A percentile compares a stretch with the other conserved stretches of the same genome.
Evolutionary conservation across 2,797 vertebrate species (phyloP).

Genomic region (Trichosurus vulpecula): DNA sequence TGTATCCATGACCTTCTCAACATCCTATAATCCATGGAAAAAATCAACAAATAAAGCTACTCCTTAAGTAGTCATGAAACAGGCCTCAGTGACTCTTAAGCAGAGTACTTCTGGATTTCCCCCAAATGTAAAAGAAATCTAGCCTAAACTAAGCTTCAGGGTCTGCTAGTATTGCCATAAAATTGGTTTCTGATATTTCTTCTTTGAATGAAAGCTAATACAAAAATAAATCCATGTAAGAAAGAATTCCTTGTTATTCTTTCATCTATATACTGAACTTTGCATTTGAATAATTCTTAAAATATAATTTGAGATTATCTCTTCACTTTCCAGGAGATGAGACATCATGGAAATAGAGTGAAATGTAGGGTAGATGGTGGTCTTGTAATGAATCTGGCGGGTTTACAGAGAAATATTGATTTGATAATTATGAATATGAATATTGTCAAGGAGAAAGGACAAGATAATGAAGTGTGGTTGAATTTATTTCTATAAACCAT

Average conservation of each 20-base stretch:
- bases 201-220: constrained; percentile 53
- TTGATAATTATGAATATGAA: not conserved
- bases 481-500: too few species aligned
- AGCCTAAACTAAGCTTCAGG: not conserved
- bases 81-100: constrained; percentile 59
- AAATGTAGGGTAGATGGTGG: not conserved
- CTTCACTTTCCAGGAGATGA: constrained; percentile 40
- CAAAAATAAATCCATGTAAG: constrained; percentile 53
- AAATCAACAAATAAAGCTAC: constrained; percentile 41
- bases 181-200: constrained; percentile 70
- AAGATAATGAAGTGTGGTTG: too few species aligned
- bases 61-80: constrained; percentile 31
- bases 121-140: constrained; percentile 38
- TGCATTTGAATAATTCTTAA: constrained; percentile 55
- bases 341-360: constrained; percentile 45
- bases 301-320: not conserved
- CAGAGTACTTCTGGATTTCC: constrained; percentile 53
- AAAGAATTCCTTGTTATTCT: constrained; percentile 75
- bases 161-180: constrained; percentile 39
- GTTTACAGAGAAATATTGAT: not conserved
- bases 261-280: constrained; percentile 73
- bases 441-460: not conserved
- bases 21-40: not conserved
- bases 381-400: constrained; percentile 25
- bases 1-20: not conserved